Conservation (phyloP, 2,797 vertebrate genomes). For the Sebastes vulpes region DNA sequence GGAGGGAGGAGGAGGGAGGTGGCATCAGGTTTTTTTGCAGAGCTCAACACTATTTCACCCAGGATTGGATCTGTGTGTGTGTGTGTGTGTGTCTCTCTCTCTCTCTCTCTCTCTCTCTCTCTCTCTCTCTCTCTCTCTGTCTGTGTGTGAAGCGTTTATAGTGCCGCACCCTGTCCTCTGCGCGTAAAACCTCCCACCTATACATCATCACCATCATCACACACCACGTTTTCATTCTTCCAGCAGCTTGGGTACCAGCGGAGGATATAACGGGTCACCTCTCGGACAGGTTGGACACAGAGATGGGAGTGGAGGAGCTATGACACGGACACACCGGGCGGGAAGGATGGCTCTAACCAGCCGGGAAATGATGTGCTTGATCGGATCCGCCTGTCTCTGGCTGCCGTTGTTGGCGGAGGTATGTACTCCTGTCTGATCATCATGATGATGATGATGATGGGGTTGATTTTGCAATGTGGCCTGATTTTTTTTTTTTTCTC, state of each 20-base stretch:
- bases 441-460: neutral
- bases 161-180: constrained; percentile 76
- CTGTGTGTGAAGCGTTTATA: constrained; percentile 30
- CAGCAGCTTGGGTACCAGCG: constrained; percentile 32
- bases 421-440: constrained; percentile 16
- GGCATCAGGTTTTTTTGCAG: constrained; percentile 65
- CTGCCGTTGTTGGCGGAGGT: constrained; percentile 82
- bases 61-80: constrained; percentile 18
- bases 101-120: no score
- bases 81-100: no score
- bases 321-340: constrained; percentile 76
- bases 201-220: constrained; percentile 35
- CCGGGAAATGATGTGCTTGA: constrained; percentile 81
- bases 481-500: constrained; percentile 24
- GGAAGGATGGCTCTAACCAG: constrained; percentile 80
- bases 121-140: neutral
- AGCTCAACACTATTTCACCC: constrained; percentile 65
- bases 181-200: constrained; percentile 59
- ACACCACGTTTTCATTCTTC: constrained; percentile 39
- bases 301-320: constrained; percentile 71
- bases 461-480: constrained; percentile 26
- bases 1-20: constrained; percentile 4
- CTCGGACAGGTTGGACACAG: constrained; percentile 57
- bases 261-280: constrained; percentile 42
- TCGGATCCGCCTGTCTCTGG: constrained; percentile 79